Evolutionary conservation across 2,888 invertebrate species (phyloP), one percentile per base, ranked within the genome.

Genomic region (Machimus rusticus): DNA sequence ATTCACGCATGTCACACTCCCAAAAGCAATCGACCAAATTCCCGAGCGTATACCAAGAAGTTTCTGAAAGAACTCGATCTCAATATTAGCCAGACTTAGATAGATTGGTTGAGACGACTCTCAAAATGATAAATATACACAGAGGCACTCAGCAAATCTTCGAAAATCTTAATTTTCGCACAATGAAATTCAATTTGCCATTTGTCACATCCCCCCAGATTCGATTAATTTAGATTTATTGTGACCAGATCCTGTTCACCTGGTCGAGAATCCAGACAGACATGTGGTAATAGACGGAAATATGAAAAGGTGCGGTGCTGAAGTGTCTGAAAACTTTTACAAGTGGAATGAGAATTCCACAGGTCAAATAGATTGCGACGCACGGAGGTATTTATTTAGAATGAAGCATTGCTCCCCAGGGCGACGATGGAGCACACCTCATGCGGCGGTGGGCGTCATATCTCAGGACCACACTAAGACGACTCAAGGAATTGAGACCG

Each of bases 311-410:
- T 66, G 23, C 28, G 19, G 23, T 66, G 19, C 12, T 12, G 28
- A 23, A 66, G 66, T 37, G 78, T 78, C 78, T 78, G 78, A n/a
- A 43, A 78, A n/a, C n/a, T 78, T 43, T 78, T 23, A 57, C 39
- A 39, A 37, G 19, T 39, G 23, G 43, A 77, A 39, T 0, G 39
- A 78, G 14, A n/a, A 43, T 78, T 43, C 66, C 66, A 66, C 78
- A 34, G 34, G 78, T 78, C 78, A 78, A 43, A 78, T 43, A 39
- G 19, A n/a, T 66, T 66, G 66, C 66, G 66, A 66, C 66, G 39
- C 39, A 39, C 12, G 66, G 9, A 23, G 66, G 66, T 78, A 78
- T 78, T 78, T 39, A 78, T 39, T 78, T 78, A 78, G 37, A 39
- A 34, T 39, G 78, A 78, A 43, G 39, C 23, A 78, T 78, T 78